These are phyloP conservation scores for Prunella fulvescens DNA, from an alignment of 2,113 vertebrate species.

Conservation along the genomic window DNA sequence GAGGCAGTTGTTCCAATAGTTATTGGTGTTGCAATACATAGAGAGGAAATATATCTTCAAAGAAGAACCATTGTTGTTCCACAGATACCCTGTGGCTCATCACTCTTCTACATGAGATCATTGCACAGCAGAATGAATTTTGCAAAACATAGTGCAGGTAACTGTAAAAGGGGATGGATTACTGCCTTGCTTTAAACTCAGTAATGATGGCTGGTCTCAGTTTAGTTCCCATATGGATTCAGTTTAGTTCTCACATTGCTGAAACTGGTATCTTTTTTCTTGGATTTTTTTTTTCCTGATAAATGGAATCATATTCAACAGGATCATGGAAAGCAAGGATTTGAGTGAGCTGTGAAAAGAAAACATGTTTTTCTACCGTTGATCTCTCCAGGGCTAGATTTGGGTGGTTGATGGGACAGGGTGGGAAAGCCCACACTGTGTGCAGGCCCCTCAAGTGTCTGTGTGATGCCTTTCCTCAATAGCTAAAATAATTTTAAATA, in stretches of 20 bases:
- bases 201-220: background rate
- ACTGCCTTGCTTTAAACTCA: background rate
- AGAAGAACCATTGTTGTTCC: background rate
- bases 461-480: background rate
- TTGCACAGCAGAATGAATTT: background rate
- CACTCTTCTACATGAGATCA: background rate
- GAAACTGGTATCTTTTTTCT: background rate
- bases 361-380: background rate
- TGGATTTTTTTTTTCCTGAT: background rate
- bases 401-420: background rate
- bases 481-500: background rate
- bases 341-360: background rate
- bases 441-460: background rate
- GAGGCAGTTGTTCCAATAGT: background rate
- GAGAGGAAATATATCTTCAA: background rate
- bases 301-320: background rate
- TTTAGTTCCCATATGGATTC: background rate
- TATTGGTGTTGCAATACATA: background rate
- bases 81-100: background rate
- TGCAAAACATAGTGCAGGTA: background rate
- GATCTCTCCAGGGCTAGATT: background rate
- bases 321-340: background rate
- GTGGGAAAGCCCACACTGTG: rapidly evolving
- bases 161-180: background rate
- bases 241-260: background rate